A percentile compares a stretch with the other conserved stretches of the same genome.
These are phyloP conservation scores for Hypocryptadius cinnamomeus DNA, from an alignment of 2,113 vertebrate genomes.

Conservation along the genomic window DNA sequence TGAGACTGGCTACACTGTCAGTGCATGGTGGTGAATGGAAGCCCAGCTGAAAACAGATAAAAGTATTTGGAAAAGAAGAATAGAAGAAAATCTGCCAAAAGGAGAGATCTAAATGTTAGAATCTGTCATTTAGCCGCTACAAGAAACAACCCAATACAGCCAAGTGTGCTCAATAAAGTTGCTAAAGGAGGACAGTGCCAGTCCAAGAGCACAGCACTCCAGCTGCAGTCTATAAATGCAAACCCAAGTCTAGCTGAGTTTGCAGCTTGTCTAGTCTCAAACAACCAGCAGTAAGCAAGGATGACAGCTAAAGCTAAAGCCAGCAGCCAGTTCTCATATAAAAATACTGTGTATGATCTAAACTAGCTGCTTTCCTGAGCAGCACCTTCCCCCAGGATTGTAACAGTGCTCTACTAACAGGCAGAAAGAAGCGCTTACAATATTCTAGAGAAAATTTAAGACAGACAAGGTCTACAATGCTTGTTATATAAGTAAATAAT, in stretches of 20 bases:
- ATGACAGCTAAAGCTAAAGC: neutral
- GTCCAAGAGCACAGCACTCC: neutral
- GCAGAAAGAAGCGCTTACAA: neutral
- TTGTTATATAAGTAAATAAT: neutral
- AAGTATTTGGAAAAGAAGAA: neutral
- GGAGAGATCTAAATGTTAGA: neutral
- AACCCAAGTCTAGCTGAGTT: neutral
- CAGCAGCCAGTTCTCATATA: neutral
- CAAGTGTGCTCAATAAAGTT: neutral
- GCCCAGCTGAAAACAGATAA: neutral
- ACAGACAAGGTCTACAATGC: neutral
- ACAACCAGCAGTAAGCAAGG: neutral
- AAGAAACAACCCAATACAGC: neutral
- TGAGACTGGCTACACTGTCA: neutral
- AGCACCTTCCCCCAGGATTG: neutral
- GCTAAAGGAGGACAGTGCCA: neutral
- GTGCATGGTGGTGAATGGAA: neutral
- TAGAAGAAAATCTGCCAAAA: neutral
- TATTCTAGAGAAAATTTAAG: neutral
- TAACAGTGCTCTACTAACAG: neutral
- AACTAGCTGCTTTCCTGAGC: neutral
- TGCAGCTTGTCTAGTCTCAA: constrained; percentile 19
- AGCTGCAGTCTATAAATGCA: neutral
- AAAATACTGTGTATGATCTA: neutral
- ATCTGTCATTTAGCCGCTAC: neutral